These are phyloP conservation scores for Notarius lentiginosus DNA, from an alignment of 2,113 vertebrate genomes.

Conservation along the genomic window DNA sequence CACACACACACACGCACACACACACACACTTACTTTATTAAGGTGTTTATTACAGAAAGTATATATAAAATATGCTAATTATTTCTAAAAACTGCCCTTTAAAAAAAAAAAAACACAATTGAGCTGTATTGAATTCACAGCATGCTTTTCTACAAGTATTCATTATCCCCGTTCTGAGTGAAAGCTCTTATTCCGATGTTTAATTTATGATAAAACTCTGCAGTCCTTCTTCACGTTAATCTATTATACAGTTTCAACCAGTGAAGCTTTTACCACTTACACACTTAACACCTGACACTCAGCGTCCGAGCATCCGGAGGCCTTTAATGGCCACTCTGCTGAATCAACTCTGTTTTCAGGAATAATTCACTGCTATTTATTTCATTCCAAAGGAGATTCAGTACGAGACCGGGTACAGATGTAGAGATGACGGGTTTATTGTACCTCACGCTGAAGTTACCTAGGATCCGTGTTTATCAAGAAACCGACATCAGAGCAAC, in stretches of 20 bases:
- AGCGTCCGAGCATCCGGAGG: not conserved
- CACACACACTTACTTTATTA: not conserved
- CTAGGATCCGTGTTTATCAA: not conserved
- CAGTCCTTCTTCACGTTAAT: not conserved
- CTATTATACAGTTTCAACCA: not conserved
- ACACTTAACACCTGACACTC: not conserved
- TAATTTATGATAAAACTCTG: not conserved
- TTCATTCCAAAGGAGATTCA: not conserved
- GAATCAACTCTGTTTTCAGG: not conserved
- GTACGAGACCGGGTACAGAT: not conserved
- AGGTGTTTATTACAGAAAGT: not conserved
- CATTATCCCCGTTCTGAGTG: not conserved
- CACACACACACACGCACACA: conserved; percentile 11
- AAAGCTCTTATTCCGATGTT: not conserved
- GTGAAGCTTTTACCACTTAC: not conserved
- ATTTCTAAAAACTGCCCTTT: not conserved
- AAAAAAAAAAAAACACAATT: not conserved
- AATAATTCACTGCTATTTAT: not conserved
- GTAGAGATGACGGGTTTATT: not conserved
- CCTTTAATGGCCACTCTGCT: not conserved
- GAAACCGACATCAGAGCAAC: not conserved
- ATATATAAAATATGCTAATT: not conserved
- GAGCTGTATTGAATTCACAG: not conserved
- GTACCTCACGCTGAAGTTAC: not conserved
- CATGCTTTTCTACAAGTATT: not conserved